These are phyloP conservation scores for Drosophila cardini DNA, from an alignment of 1,140 invertebrate genomes.

Conservation along the genomic window DNA sequence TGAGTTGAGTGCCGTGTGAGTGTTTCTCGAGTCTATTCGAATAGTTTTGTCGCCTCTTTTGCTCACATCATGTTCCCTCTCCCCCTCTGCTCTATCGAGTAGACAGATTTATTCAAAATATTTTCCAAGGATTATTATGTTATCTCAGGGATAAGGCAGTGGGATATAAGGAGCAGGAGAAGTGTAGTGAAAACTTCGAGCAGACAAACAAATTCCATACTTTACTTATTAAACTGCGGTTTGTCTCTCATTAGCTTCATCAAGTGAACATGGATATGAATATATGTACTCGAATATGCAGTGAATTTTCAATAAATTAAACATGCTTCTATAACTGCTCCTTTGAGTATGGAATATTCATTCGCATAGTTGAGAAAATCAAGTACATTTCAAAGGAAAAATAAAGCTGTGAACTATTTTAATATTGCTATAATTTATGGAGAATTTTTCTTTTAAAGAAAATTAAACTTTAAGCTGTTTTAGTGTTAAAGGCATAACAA, in stretches of 20 bases:
- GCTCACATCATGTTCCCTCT: not conserved
- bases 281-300: not conserved
- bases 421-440: too few species aligned
- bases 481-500: too few species aligned
- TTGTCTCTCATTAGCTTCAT: slow-evolving; percentile 9
- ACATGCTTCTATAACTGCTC: not conserved
- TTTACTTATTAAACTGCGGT: slow-evolving; percentile 11
- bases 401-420: too few species aligned
- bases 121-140: slow-evolving; percentile 28
- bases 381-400: too few species aligned
- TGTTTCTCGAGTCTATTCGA: slow-evolving; percentile 23
- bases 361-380: too few species aligned
- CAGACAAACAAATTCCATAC: slow-evolving; percentile 32
- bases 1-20: slow-evolving; percentile 16
- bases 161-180: too few species aligned
- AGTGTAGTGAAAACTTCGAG: slow-evolving; percentile 40
- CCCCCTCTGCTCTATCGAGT: not conserved
- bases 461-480: too few species aligned
- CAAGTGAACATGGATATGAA: too few species aligned
- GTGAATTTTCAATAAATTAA: not conserved
- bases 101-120: slow-evolving; percentile 13
- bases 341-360: too few species aligned
- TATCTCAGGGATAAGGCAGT: not conserved
- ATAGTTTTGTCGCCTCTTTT: slow-evolving; percentile 18
- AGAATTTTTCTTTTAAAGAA: too few species aligned